phyloP scores from a whole-genome alignment of 2,888 invertebrate genomes.

The Thymelicus acteon region DNA sequence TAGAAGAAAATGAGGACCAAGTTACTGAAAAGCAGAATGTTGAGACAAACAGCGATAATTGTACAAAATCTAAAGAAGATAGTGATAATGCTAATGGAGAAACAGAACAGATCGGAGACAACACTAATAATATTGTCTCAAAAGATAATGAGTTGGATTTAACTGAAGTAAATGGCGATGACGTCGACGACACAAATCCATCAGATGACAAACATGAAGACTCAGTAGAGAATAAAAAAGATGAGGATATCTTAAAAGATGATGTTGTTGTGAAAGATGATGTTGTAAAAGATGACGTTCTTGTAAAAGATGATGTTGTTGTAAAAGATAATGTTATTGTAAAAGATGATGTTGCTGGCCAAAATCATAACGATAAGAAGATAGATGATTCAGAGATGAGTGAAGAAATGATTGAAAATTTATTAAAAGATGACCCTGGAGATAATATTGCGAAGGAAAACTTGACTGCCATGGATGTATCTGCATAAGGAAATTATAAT shows the following conservation, averaged over 20 bases:
- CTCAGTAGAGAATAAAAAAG: conserved; percentile 35
- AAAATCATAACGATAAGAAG: conserved; percentile 47
- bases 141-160: conserved; percentile 25
- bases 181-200: conserved; percentile 15
- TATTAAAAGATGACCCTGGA: conserved; percentile 59
- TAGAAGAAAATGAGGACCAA: conserved; percentile 18
- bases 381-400: conserved; percentile 64
- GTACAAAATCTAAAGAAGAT: conserved; percentile 1
- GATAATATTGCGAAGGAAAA: conserved; percentile 12
- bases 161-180: conserved; percentile 19
- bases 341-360: conserved; percentile 34
- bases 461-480: conserved; percentile 16
- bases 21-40: conserved; percentile 19
- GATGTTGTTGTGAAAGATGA: neutral
- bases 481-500: conserved; percentile 3
- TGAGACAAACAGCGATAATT: conserved; percentile 8
- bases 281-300: too few species aligned
- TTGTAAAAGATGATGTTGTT: conserved; percentile 38
- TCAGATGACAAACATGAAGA: conserved; percentile 9
- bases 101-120: neutral
- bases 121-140: neutral
- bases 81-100: neutral
- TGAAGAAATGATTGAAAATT: conserved; percentile 68
- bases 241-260: conserved; percentile 41
- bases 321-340: conserved; percentile 14